Base-by-base conservation (phyloP, 2,797 vertebrate genomes). In the Platyrinchus mystaceus region DNA sequence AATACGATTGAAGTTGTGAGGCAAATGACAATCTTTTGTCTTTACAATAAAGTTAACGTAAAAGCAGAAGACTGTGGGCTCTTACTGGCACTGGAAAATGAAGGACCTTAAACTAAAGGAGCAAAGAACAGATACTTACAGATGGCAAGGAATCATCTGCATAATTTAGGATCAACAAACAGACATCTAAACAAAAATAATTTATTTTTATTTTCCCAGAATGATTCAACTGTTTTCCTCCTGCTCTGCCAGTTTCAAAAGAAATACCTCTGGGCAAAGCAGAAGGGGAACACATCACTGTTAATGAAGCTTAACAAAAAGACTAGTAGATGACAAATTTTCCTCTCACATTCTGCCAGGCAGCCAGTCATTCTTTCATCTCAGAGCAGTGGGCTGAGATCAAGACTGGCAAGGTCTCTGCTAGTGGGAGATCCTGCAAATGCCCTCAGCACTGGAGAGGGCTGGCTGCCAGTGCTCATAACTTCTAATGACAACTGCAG, bases 241-340 rank as follows among this genome's bases (percentile, higher is more conserved):
- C 63, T 79, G 78, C 32, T 94, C 63, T 63, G 56, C 12, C 47
- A 84, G 59, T 50, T 82, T 76, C 81, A 69, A 76, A 93, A 76
- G 36, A 88, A 91, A 83, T 4, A 23, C 26, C 68, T 88, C 47
- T 21, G 36, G 37, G 59, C 59, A 77, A 66, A 87, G 78, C 55
- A 82, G 50, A 70, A 78, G 32, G 10, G 21, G 30, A 79, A 59
- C 26, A 63, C 36, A 55, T 20, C 47, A 30, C 28, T 52, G 59
- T 10, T 44, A 67, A 66, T 4, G 14, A 76, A 90, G 30, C 36
- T 52, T 50, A 83, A 70, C 26, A 77, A 50, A 59, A 70, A 78
- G 21, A 44, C 32, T 23, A 9, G 7, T 8, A 88, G 66, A 71
- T 4, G 13, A 55, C 70, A 88, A 17, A 18, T 55, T 44, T 46